Percentiles rank a stretch among this genome's conserved stretches.
phyloP scores from a whole-genome alignment of 2,113 vertebrate genomes.

The Mystacornis crossleyi region DNA sequence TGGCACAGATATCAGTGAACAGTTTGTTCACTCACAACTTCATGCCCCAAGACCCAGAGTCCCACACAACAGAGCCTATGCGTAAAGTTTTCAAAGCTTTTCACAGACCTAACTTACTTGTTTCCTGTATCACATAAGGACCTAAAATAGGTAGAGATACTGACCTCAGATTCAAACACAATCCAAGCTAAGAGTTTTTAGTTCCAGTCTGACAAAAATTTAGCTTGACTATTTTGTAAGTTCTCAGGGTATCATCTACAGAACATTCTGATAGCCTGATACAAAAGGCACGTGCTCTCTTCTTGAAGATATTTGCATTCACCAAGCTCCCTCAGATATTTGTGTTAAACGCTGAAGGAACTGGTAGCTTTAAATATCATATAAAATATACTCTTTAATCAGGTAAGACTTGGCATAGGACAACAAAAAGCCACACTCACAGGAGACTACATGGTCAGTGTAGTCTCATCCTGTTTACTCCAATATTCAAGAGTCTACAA shows the following conservation, averaged over 20 bases:
- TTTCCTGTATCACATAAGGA: not conserved
- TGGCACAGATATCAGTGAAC: not conserved
- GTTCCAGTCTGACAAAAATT: not conserved
- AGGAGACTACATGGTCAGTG: not conserved
- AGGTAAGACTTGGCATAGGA: not conserved
- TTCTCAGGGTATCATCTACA: not conserved
- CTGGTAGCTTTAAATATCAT: not conserved
- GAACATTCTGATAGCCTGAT: not conserved
- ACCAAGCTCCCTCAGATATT: not conserved
- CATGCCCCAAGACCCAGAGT: not conserved
- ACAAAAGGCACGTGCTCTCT: not conserved
- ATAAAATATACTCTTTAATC: not conserved
- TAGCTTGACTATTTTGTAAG: not conserved
- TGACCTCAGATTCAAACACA: not conserved
- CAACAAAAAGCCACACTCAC: not conserved
- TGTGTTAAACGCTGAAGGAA: not conserved
- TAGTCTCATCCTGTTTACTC: not conserved
- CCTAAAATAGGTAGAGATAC: not conserved
- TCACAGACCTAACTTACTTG: not conserved
- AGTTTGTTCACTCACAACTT: not conserved
- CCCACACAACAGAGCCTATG: not conserved
- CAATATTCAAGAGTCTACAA: not conserved
- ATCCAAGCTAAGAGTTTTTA: not conserved
- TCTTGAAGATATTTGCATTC: not conserved
- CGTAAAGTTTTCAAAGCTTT: not conserved